Percentiles rank a stretch among this genome's conserved stretches.
These are phyloP conservation scores for Phyllostomus hastatus DNA, from an alignment of 2,113 vertebrate genomes.

Conservation along the genomic window DNA sequence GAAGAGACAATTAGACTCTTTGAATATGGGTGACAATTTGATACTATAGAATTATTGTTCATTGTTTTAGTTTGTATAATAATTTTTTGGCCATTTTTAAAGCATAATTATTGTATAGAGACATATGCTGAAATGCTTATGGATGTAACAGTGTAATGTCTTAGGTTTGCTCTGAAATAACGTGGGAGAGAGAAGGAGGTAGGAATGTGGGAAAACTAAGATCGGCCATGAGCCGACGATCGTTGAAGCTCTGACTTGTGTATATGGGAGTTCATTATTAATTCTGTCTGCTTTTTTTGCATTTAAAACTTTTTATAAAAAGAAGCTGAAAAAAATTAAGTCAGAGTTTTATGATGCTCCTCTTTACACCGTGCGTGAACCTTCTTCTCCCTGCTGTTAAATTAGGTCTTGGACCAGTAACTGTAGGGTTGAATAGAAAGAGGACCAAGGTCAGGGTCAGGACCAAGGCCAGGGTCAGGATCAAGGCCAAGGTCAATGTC, in stretches of 20 bases:
- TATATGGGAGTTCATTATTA: background rate
- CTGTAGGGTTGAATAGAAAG: background rate
- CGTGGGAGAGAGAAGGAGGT: background rate
- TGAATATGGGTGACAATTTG: background rate
- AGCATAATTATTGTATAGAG: background rate
- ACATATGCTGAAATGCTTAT: background rate
- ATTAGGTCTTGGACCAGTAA: background rate
- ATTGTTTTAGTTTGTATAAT: background rate
- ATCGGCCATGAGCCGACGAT: background rate
- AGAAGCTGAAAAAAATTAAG: background rate
- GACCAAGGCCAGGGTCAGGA: background rate
- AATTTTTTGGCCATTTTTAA: background rate
- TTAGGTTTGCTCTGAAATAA: slow-evolving; percentile 20
- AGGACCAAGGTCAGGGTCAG: background rate
- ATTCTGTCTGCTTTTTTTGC: background rate
- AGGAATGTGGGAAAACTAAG: background rate
- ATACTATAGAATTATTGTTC: background rate
- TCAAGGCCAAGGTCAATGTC: background rate
- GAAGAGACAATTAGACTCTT: background rate
- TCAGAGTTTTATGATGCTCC: background rate
- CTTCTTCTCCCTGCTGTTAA: background rate
- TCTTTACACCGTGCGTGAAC: background rate
- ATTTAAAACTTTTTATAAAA: background rate
- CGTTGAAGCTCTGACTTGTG: background rate
- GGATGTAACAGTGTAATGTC: background rate